These are phyloP conservation scores for Tenthredo distinguenda DNA, from an alignment of 2,888 invertebrate genomes.

Conservation along the genomic window DNA sequence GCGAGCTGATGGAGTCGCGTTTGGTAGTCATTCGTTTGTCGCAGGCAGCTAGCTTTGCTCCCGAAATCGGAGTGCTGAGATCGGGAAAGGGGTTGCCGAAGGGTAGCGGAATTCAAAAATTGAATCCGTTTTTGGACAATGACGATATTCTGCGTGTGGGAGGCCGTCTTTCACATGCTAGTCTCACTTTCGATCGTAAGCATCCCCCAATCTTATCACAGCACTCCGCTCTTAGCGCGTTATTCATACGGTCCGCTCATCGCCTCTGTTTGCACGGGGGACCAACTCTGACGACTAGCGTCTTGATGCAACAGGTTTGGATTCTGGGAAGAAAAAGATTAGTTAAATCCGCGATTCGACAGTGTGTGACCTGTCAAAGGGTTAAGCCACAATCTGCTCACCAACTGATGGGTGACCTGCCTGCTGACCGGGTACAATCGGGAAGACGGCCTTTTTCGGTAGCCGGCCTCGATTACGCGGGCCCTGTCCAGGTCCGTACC, in stretches of 20 bases:
- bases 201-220: constrained; percentile 41
- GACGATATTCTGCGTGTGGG: constrained; percentile 13
- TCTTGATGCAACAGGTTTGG: constrained; percentile 52
- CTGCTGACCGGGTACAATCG: constrained; percentile 16
- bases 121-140: no score
- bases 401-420: constrained; percentile 37
- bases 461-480: neutral
- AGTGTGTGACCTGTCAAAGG: constrained; percentile 55
- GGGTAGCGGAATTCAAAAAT: neutral
- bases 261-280: constrained; percentile 4
- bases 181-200: neutral
- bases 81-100: constrained; percentile 41
- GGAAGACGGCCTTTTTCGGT: neutral
- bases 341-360: constrained; percentile 25
- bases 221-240: constrained; percentile 21
- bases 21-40: constrained; percentile 5
- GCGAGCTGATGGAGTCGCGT: neutral
- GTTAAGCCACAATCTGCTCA: constrained; percentile 50
- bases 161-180: constrained; percentile 14
- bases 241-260: constrained; percentile 44
- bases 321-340: neutral
- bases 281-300: constrained; percentile 50
- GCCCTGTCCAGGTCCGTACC: no score
- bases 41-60: neutral
- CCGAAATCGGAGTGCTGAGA: constrained; percentile 8